These are phyloP conservation scores for Lathamus discolor DNA, from an alignment of 2,113 vertebrate genomes.

Conservation along the genomic window DNA sequence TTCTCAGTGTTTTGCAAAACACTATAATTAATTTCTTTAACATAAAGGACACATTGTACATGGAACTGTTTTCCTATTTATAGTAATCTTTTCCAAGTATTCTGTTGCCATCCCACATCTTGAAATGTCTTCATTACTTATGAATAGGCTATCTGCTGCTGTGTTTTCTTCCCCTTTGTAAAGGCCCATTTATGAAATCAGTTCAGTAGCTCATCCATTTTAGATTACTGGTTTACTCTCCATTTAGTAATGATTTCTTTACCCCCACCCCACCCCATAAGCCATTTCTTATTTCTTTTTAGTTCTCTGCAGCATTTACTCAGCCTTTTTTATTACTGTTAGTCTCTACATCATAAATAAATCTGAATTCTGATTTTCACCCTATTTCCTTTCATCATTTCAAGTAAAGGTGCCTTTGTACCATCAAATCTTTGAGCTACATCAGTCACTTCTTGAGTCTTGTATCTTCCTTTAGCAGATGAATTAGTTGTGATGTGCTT, in stretches of 20 bases:
- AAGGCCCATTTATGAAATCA: slow-evolving; percentile 51
- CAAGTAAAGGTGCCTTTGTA: slow-evolving; percentile 22
- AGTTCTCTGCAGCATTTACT: not conserved
- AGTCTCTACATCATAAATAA: not conserved
- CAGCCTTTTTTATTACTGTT: slow-evolving; percentile 23
- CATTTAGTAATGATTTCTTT: not conserved
- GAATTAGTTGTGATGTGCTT: slow-evolving; percentile 41
- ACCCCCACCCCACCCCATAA: not conserved
- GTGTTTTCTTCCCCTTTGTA: slow-evolving; percentile 7
- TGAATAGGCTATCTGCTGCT: slow-evolving; percentile 16
- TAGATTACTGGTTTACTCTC: slow-evolving; percentile 31
- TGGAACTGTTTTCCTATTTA: not conserved
- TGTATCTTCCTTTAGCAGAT: slow-evolving; percentile 6
- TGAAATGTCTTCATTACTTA: slow-evolving; percentile 33
- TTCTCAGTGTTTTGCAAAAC: not conserved
- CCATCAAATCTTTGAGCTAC: slow-evolving; percentile 37
- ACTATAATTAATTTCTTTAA: slow-evolving; percentile 1
- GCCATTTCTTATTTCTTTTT: not conserved
- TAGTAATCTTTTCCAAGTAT: not conserved
- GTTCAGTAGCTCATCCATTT: slow-evolving; percentile 44
- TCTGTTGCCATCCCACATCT: not conserved
- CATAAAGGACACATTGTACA: not conserved
- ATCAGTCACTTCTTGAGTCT: slow-evolving; percentile 35
- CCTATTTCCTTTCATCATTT: slow-evolving; percentile 42
- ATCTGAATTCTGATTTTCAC: slow-evolving; percentile 26